Conservation (phyloP, 2,888 invertebrate genomes). For the Amaurobius ferox region DNA sequence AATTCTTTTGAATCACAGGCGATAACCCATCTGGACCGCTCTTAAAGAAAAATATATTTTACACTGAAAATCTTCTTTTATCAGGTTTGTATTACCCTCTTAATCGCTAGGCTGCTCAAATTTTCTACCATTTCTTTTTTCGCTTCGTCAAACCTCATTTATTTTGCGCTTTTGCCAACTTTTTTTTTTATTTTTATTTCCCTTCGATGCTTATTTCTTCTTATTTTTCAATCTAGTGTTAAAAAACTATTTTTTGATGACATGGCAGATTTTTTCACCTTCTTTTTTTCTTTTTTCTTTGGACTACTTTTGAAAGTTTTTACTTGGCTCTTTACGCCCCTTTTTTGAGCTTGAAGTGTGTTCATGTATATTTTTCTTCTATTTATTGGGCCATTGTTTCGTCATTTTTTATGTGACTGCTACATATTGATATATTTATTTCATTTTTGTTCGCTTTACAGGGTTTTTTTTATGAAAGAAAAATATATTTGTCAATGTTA, state of each 20-base stretch:
- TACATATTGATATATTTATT: too few relatives aligned
- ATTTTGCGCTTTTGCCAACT: conserved; percentile 53
- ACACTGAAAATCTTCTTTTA: conserved; percentile 43
- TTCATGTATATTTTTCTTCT: too few relatives aligned
- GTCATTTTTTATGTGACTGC: too few relatives aligned
- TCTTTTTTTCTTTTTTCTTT: conserved; percentile 2
- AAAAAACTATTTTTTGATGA: conserved; percentile 62
- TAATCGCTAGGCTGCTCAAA: conserved; percentile 61
- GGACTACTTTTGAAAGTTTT: conserved; percentile 11
- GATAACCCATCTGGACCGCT: conserved; percentile 48
- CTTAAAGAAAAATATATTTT: conserved; percentile 49
- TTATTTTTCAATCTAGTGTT: conserved; percentile 66
- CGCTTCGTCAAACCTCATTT: conserved; percentile 55
- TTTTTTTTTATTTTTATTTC: conserved; percentile 61
- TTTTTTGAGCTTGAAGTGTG: not conserved
- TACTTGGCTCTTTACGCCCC: not conserved
- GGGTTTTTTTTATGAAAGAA: too few relatives aligned
- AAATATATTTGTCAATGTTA: too few relatives aligned
- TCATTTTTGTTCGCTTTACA: too few relatives aligned
- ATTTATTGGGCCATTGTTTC: too few relatives aligned
- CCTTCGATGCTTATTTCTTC: conserved; percentile 48
- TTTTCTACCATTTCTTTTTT: conserved; percentile 56
- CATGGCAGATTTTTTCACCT: conserved; percentile 30
- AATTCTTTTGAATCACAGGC: conserved; percentile 46
- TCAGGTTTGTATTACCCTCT: conserved; percentile 59